These are phyloP conservation scores for Rhynchomys soricoides DNA, from an alignment of 2,113 vertebrate species.

Conservation along the genomic window DNA sequence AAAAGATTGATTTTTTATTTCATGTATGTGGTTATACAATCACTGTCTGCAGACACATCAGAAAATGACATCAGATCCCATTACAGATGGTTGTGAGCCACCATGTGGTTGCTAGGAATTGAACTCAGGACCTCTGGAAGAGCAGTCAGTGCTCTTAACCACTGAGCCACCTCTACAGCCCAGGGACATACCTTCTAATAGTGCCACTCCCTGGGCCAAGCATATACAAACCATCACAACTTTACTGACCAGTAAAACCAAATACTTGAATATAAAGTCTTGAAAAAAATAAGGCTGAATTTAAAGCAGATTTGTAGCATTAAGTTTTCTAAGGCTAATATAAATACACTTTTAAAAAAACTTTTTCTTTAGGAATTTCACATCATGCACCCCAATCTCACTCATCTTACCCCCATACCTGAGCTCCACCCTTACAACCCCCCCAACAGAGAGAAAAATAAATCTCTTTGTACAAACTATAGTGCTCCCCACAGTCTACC, in stretches of 20 bases:
- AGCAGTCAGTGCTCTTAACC: no score
- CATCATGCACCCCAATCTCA: neutral
- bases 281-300: neutral
- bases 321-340: slow-evolving; percentile 11
- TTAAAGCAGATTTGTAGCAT: slow-evolving; percentile 4
- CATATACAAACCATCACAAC: no score
- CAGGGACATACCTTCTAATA: no score
- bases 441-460: neutral
- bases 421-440: neutral
- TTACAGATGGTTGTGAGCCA: no score
- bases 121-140: no score
- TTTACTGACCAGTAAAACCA: neutral
- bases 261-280: neutral
- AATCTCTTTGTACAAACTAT: neutral
- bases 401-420: neutral
- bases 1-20: no score
- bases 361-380: neutral
- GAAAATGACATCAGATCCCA: no score
- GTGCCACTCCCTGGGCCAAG: no score
- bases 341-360: slow-evolving; percentile 18
- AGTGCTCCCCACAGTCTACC: neutral
- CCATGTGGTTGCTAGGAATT: no score
- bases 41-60: no score
- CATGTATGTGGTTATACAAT: no score
- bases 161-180: no score